Conservation (phyloP, 2,113 vertebrate species). For the Lasiurus cinereus region DNA sequence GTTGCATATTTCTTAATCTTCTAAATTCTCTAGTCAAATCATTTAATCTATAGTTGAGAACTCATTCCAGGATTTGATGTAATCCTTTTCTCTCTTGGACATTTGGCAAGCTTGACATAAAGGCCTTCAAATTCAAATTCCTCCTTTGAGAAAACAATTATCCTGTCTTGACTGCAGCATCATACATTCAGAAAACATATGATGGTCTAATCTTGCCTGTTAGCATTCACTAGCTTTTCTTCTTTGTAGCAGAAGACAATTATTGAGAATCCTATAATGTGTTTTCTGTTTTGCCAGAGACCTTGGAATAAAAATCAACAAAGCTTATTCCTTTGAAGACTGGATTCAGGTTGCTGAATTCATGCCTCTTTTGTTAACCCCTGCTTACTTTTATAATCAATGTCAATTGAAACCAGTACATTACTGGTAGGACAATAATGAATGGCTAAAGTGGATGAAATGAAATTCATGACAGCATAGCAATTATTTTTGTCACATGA, state of each 20-base stretch:
- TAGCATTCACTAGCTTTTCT: constrained; percentile 75
- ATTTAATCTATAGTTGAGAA: constrained; percentile 85
- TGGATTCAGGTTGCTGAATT: neutral
- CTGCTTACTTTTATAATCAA: neutral
- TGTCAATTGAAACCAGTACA: neutral
- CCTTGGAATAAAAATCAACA: constrained; percentile 34
- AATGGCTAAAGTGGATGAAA: neutral
- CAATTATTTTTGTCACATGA: neutral
- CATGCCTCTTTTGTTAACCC: neutral
- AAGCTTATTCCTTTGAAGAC: constrained; percentile 33
- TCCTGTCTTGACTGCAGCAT: constrained; percentile 82
- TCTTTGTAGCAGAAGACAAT: constrained; percentile 79
- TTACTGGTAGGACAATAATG: neutral
- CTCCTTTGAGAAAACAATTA: constrained; percentile 85
- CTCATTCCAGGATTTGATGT: constrained; percentile 82
- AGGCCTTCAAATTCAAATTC: constrained; percentile 86
- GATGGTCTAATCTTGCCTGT: constrained; percentile 81
- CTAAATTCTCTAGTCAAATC: constrained; percentile 85
- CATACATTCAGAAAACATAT: constrained; percentile 74
- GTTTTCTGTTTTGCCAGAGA: constrained; percentile 48
- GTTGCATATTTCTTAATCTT: constrained; percentile 83
- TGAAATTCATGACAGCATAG: neutral
- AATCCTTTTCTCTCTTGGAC: constrained; percentile 84
- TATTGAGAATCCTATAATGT: constrained; percentile 63
- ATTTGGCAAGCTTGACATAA: constrained; percentile 83